Base-by-base conservation (phyloP, 2,797 vertebrate species). In the Tokudaia muenninki region DNA sequence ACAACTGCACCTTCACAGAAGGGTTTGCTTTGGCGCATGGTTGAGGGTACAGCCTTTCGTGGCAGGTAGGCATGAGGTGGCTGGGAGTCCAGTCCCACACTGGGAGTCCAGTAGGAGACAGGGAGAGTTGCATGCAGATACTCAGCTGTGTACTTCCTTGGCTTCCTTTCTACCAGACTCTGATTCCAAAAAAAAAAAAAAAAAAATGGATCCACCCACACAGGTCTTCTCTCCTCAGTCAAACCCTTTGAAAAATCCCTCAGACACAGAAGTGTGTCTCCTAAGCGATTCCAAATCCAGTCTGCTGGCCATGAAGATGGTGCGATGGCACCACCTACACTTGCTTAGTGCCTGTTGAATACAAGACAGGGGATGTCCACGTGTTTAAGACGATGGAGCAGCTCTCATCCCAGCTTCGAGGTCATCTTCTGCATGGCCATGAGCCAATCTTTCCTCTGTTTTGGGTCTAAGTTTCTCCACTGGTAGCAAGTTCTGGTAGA, bases 301-400 rank as follows among this genome's bases (percentile, higher is more conserved):
- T 65, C 41, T 24, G 41, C 34, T 63, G 12, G 26, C 74, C 57
- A 19, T 52, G 75, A 79, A 19, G 75, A 79, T 17, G 59, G 47
- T 41, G 29, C 7, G 22, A 52, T 50, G 75, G 26, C 22, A 78
- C 31, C 26, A 14, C 65, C 26, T 78, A 61, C 44, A 84, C 83
- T 87, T 84, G 34, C 52, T 94, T 67, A 91, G 87, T 29, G 57
- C 44, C 70, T 91, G 19, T 79, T 92, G 11, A 55, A 57, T 84
- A 31, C 34, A 89, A 72, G 59, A 55, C 29, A 59, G 81, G 72
- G 50, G 16, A 14, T 37, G 7, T 65, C n/a, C 19, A 29, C 41
- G 67, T 31, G 31, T 44, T 92, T 21, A 87, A 70, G 67, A 77
- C 34, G 3, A 55, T 17, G 5, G 50, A 24, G 6, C 44, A 52